These are phyloP conservation scores for Lophura swinhoii DNA, from an alignment of 2,797 vertebrate genomes.

Conservation along the genomic window DNA sequence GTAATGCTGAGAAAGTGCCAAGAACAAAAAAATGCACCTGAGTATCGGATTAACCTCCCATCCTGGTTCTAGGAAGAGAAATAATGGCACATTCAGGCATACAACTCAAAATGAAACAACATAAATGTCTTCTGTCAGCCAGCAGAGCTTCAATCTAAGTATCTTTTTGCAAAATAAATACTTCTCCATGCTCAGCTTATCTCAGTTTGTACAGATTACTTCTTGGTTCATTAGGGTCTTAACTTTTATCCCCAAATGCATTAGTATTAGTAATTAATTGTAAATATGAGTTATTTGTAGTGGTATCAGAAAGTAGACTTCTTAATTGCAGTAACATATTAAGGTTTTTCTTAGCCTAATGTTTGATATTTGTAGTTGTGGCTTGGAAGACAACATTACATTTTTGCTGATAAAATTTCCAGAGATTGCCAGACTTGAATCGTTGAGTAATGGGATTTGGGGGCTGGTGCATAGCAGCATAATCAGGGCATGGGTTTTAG, in stretches of 20 bases:
- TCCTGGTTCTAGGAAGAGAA: background rate
- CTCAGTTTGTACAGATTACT: background rate
- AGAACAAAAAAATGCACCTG: background rate
- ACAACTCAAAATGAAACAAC: background rate
- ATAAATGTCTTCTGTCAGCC: background rate
- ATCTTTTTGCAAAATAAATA: background rate
- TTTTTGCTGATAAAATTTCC: background rate
- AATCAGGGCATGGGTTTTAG: background rate
- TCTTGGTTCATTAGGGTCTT: background rate
- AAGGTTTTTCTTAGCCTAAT: background rate
- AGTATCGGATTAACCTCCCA: background rate
- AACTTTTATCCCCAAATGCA: background rate
- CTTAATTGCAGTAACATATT: constrained; percentile 1
- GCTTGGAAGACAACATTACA: background rate
- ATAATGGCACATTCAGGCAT: background rate
- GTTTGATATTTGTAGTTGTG: constrained; percentile 4
- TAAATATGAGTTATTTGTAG: background rate
- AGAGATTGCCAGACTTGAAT: background rate
- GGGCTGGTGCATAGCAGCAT: background rate
- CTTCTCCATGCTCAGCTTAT: background rate
- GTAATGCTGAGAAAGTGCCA: background rate
- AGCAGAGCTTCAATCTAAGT: background rate
- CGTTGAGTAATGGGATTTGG: background rate
- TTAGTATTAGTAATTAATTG: background rate
- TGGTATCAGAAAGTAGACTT: background rate